Percentiles rank a stretch among this genome's conserved stretches.
Evolutionary conservation across 2,888 invertebrate genomes (phyloP).

Genomic region (Catocala sponsa): DNA sequence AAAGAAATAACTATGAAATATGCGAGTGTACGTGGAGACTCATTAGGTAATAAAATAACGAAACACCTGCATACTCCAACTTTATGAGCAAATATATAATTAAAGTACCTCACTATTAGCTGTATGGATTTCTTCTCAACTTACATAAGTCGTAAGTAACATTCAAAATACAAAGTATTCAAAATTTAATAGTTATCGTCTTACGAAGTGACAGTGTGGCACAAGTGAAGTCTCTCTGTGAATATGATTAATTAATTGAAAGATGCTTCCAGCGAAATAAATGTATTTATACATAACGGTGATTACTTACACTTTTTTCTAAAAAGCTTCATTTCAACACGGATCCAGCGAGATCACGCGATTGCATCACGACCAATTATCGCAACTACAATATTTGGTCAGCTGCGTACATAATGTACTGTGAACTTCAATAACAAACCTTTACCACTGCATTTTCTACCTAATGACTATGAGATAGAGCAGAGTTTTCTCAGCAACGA

Average conservation of each 20-base stretch:
- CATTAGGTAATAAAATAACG: constrained; percentile 11
- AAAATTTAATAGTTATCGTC: too few relatives aligned
- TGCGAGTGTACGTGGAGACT: constrained; percentile 11
- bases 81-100: constrained; percentile 9
- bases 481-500: constrained; percentile 35
- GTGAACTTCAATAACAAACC: constrained; percentile 58
- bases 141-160: not conserved
- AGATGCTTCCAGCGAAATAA: too few relatives aligned
- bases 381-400: constrained; percentile 86
- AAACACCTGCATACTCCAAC: constrained; percentile 12
- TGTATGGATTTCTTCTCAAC: not conserved
- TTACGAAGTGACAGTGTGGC: too few relatives aligned
- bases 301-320: constrained; percentile 36
- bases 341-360: constrained; percentile 74
- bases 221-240: too few relatives aligned
- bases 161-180: not conserved
- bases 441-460: constrained; percentile 40
- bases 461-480: constrained; percentile 27
- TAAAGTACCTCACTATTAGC: not conserved
- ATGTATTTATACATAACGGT: constrained; percentile 2
- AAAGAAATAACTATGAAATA: constrained; percentile 28
- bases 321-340: constrained; percentile 50
- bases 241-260: too few relatives aligned
- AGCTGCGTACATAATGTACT: constrained; percentile 78
- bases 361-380: constrained; percentile 87